Base-by-base conservation (phyloP, 2,797 vertebrate genomes). In the Anguilla megastoma region DNA sequence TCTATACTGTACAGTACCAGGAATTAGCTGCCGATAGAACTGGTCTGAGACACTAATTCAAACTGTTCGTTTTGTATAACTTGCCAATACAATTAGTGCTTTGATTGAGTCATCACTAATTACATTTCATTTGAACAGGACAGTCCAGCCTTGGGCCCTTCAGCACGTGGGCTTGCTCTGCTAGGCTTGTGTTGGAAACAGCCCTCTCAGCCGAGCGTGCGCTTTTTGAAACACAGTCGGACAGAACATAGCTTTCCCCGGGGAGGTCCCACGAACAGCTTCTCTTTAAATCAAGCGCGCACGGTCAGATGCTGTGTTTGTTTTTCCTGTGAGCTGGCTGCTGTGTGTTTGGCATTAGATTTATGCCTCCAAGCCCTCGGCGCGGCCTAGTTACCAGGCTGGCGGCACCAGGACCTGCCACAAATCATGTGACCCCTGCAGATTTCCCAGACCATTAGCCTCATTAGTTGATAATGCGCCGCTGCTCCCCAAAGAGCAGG, bases 221-320 rank as follows among this genome's bases (percentile, higher is more conserved):
- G 50, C 83, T 27, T 41, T 87, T 82, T 82, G 1, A 82, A 82
- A 82, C 79, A 50, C 33, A 18, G 79, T 82, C 79, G 24, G 86
- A 45, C 74, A 87, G 24, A 63, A 58, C 33, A 54, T 24, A 30
- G 24, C 45, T 52, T 9, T 24, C 63, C 63, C 36, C 30, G 10
- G 86, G 27, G 86, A 58, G 69, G 8, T 56, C 52, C 36, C 14
- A 16, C 52, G 56, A 84, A 63, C 80, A 52, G 83, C 83, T 58
- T 87, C 80, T 56, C 86, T 48, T 66, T 85, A 58, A 74, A 58
- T 76, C 82, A 87, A 21, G 84, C 88, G 50, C 36, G 30, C 82
- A 76, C 66, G 54, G 85, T 86, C 21, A 83, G 85, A 87, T 85
- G 48, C 87, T 90, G 83, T 89, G 89, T 88, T 92, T 91, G 86